Base-by-base conservation (phyloP, 2,113 vertebrate genomes). In the Pardalotus punctatus region DNA sequence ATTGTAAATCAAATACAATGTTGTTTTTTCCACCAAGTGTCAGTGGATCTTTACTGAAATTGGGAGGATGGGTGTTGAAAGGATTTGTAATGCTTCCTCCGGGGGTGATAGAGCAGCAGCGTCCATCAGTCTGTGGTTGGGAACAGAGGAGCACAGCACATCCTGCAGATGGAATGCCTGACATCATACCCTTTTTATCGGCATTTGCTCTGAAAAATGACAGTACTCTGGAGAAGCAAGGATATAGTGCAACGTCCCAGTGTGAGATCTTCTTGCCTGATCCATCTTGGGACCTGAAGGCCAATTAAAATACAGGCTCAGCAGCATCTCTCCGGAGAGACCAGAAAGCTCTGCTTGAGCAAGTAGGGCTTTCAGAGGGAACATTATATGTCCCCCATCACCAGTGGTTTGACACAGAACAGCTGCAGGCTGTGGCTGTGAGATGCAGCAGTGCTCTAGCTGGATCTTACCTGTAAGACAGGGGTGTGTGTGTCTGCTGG, bases 1-100 rank as follows among this genome's bases (percentile, higher is more conserved):
- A 97, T 97, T 98, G 96, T 98, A 98, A 98, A 98, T 97, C 96
- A 96, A 98, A 98, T 98, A 98, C 91, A 98, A n/a, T 64, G 74
- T 86, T 97, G 85, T 91, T 97, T 98, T 98, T 98, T 98, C 97
- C 97, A 98, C 74, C 36, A 60, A 90, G 96, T 86, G 92, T 97
- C 85, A 87, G 2, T 8, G 76, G 67, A 77, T 94, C 91, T 92
- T 97, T 95, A 90, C 91, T 93, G 92, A 74, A 81, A 47, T 7
- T 5, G 45, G 47, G 40, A 70, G 77, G 69, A 29, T 28, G 79
- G 74, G 54, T 28, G 10, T 33, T 71, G 67, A 23, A 88, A 69
- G 71, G 53, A 43, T 64, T 90, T 70, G 64, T 67, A 36, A 71
- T 35, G 67, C 45, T 86, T 82, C 82, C 92, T 78, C 67, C 0